Evolutionary conservation across 2,888 invertebrate genomes (phyloP).

Genomic region (Drosophila quasianomalipes): DNA sequence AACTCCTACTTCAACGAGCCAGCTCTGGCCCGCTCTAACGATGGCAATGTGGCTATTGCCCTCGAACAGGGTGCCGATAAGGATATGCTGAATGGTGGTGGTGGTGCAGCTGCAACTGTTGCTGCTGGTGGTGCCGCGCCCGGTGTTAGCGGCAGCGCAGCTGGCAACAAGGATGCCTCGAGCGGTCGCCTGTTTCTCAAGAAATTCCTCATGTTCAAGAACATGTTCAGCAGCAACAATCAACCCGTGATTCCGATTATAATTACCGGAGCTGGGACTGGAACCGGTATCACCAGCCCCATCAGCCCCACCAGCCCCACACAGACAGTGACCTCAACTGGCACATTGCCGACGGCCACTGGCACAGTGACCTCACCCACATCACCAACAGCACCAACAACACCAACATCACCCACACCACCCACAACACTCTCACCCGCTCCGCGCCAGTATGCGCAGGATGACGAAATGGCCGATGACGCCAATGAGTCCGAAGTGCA

Average conservation of each 20-base stretch:
- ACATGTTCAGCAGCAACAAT: constrained; percentile 68
- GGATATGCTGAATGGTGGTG: constrained; percentile 32
- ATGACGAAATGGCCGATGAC: constrained; percentile 31
- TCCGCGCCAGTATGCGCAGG: constrained; percentile 29
- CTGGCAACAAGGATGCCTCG: constrained; percentile 68
- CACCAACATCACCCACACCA: constrained; percentile 1
- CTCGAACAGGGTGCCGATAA: constrained; percentile 31
- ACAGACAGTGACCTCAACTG: constrained; percentile 56
- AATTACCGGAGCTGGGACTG: constrained; percentile 67
- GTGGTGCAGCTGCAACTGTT: constrained; percentile 3
- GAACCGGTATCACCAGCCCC: constrained; percentile 32
- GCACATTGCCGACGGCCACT: constrained; percentile 65
- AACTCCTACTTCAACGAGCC: constrained; percentile 54
- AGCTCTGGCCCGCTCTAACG: constrained; percentile 54
- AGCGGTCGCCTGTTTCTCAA: constrained; percentile 82
- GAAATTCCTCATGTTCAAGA: constrained; percentile 81
- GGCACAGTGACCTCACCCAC: constrained; percentile 53
- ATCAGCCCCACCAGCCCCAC: constrained; percentile 34
- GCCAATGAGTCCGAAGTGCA: constrained; percentile 36
- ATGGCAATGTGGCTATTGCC: constrained; percentile 31
- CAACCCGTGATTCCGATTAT: constrained; percentile 82
- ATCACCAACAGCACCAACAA: constrained; percentile 30
- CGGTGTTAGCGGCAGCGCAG: constrained; percentile 6
- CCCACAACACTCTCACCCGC: rapidly evolving
- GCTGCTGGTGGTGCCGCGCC: constrained; percentile 8